Base-by-base conservation (phyloP, 2,797 vertebrate species). In the Halcyon leucocephala region DNA sequence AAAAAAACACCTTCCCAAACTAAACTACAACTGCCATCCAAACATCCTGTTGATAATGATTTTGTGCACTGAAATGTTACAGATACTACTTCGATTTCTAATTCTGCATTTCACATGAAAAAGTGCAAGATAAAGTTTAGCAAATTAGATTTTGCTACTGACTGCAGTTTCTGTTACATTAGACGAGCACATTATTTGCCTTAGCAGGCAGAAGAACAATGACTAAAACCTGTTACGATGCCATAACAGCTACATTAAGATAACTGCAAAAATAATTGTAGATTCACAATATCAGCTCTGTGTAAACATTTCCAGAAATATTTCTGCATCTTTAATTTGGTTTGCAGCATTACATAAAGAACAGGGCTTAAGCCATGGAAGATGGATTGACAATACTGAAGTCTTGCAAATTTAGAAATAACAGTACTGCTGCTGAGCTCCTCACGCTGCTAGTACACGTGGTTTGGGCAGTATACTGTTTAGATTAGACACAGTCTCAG, bases 231-330 rank as follows among this genome's bases (percentile, higher is more conserved):
- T 90, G 64, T 48, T 96, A 93, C 93, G 96, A 95, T 84, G 61
- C 90, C 31, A 26, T 88, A 97, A 81, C 25, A n/a, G 89, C 48
- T 55, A 93, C 90, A 97, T 96, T 97, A 97, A 95, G 48, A 93
- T 91, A 96, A 94, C 87, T 90, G 84, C 90, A 97, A 97, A 97
- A 97, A 96, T 97, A 98, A 96, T 67, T 94, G 95, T 81, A 84
- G 88, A 95, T 97, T 94, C 92, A 93, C 90, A 93, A 77, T 76
- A 95, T 95, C 84, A 86, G 86, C 61, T 94, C 84, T 88, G 28
- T 24, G 51, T 92, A 97, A 97, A 95, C 64, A 94, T 84, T 93
- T 95, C 65, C 89, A 90, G 46, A 82, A 95, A 82, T 62, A 89
- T 88, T 97, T 93, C 85, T 91, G 24, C 84, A 65, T 82, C 77